phyloP scores from a whole-genome alignment of 2,113 vertebrate genomes.

The Amblyopsis rosae region DNA sequence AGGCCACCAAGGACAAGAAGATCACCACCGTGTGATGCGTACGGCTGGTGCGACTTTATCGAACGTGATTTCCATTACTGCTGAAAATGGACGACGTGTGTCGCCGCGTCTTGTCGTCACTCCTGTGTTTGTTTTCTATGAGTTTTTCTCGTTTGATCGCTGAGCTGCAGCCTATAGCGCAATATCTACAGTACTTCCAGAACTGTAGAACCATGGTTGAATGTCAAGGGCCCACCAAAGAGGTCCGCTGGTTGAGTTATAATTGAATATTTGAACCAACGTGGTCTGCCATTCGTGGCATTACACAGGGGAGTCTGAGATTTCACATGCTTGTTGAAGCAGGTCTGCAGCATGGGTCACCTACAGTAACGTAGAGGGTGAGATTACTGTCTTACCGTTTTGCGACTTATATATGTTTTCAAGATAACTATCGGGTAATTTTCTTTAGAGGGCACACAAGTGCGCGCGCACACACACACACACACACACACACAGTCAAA shows the following conservation, averaged over 20 bases:
- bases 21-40: conserved; percentile 89
- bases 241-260: no score
- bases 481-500: conserved; percentile 13
- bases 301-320: background rate
- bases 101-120: no score
- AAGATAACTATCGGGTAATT: conserved; percentile 23
- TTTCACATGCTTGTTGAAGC: background rate
- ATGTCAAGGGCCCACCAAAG: no score
- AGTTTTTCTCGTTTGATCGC: no score
- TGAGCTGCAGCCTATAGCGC: no score
- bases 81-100: no score
- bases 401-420: background rate
- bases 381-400: background rate
- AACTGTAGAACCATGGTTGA: no score
- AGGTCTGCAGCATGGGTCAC: background rate
- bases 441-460: conserved; percentile 27
- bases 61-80: background rate
- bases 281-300: background rate
- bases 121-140: no score
- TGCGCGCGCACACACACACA: background rate
- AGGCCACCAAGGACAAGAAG: conserved; percentile 98
- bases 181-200: no score
- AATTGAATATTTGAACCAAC: background rate
- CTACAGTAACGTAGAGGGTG: background rate
- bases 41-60: background rate